phyloP scores from a whole-genome alignment of 2,888 invertebrate genomes.

The Drosophila borealis region DNA sequence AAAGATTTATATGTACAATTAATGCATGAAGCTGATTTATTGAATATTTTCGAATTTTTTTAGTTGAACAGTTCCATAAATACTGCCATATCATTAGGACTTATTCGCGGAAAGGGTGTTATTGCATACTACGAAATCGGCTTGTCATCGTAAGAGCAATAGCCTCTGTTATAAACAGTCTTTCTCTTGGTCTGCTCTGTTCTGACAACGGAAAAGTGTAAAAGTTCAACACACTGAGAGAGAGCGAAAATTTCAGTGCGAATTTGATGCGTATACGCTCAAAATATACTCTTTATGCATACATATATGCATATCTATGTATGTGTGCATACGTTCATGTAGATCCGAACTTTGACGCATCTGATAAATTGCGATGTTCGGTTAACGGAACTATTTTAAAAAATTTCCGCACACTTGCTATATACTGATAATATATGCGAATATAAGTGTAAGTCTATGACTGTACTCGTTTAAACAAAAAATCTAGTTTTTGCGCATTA shows the following conservation, averaged over 20 bases:
- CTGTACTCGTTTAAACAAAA: background rate
- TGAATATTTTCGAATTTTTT: no score
- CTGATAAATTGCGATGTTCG: slow-evolving; percentile 35
- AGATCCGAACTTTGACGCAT: slow-evolving; percentile 52
- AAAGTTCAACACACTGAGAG: slow-evolving; percentile 61
- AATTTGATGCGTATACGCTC: slow-evolving; percentile 37
- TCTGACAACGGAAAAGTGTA: slow-evolving; percentile 65
- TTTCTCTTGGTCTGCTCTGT: slow-evolving; percentile 51
- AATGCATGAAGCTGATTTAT: no score
- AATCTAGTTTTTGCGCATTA: background rate
- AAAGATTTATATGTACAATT: background rate
- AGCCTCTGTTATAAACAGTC: slow-evolving; percentile 73
- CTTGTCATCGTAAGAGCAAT: slow-evolving; percentile 75
- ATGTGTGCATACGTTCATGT: slow-evolving; percentile 11
- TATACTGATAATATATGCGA: background rate
- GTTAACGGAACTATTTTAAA: slow-evolving; percentile 51
- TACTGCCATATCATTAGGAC: background rate
- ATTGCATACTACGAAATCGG: slow-evolving; percentile 56
- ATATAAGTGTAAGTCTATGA: background rate
- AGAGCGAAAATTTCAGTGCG: slow-evolving; percentile 21
- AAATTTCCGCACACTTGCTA: slow-evolving; percentile 55
- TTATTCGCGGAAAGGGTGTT: slow-evolving; percentile 39
- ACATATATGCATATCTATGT: slow-evolving; percentile 2
- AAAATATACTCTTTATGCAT: slow-evolving; percentile 23
- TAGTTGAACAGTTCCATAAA: background rate